These are phyloP conservation scores for Tympanoctomys barrerae DNA, from an alignment of 2,797 vertebrate genomes.

Conservation along the genomic window DNA sequence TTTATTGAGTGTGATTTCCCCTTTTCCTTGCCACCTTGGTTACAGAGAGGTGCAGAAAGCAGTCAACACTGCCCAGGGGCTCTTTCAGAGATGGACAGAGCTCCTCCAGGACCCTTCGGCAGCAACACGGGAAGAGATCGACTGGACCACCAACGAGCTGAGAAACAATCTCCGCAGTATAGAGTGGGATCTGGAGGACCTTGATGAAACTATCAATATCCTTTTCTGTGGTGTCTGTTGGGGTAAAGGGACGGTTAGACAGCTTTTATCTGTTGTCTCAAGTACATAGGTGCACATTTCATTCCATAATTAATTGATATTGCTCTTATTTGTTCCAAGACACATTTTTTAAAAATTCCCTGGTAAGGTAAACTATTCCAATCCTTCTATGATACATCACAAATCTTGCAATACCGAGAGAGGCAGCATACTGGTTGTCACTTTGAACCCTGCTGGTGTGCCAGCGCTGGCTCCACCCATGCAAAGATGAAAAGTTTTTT, in stretches of 20 bases:
- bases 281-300: not conserved
- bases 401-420: not conserved
- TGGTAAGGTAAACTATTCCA: not conserved
- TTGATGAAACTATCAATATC: constrained; percentile 99
- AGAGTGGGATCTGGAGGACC: constrained; percentile 98
- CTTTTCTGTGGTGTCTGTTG: constrained; percentile 84
- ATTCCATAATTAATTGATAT: not conserved
- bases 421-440: not conserved
- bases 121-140: constrained; percentile 96
- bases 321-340: not conserved
- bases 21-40: not conserved
- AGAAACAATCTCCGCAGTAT: constrained; percentile 98
- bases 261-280: not conserved
- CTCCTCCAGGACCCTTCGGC: constrained; percentile 93
- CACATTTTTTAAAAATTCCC: not conserved
- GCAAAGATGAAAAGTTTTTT: not conserved
- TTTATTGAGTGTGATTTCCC: not conserved
- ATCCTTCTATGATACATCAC: not conserved
- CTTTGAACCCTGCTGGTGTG: not conserved
- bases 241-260: not conserved
- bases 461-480: not conserved
- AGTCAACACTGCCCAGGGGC: constrained; percentile 95
- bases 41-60: constrained; percentile 97
- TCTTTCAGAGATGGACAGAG: constrained; percentile 97
- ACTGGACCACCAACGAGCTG: constrained; percentile 99